Conservation (phyloP, 2,888 invertebrate species). For the Alsophila aescularia region DNA sequence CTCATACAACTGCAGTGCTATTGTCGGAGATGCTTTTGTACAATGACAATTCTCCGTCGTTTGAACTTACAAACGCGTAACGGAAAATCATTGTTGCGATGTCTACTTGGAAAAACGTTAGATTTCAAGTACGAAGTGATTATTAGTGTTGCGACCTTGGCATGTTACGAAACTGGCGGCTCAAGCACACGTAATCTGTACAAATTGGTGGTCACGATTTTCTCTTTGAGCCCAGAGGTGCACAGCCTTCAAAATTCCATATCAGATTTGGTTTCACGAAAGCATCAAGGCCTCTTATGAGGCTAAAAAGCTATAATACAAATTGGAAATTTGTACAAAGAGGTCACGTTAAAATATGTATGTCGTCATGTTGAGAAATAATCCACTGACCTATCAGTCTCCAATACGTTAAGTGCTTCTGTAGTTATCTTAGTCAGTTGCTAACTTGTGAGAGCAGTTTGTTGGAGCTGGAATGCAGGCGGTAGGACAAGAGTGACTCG, state of each 20-base stretch:
- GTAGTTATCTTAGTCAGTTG: conserved; percentile 29
- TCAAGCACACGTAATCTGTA: conserved; percentile 64
- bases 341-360: conserved; percentile 1
- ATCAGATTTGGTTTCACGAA: conserved; percentile 1
- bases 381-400: neutral
- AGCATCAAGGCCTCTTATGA: conserved; percentile 3
- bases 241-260: conserved; percentile 3
- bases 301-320: neutral
- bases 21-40: conserved; percentile 47
- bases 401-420: neutral
- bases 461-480: conserved; percentile 68
- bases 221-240: conserved; percentile 41
- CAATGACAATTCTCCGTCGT: conserved; percentile 42
- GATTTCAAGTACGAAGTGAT: conserved; percentile 50
- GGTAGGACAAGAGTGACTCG: conserved; percentile 65
- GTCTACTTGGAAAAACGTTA: conserved; percentile 61
- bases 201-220: conserved; percentile 70
- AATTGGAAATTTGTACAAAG: neutral
- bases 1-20: conserved; percentile 39
- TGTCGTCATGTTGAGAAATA: conserved; percentile 24
- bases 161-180: conserved; percentile 67
- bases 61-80: conserved; percentile 25
- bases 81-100: conserved; percentile 42
- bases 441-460: conserved; percentile 44
- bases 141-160: conserved; percentile 70